Base-by-base conservation (phyloP, 2,888 invertebrate species). In the Rhamphomyia laevipes region DNA sequence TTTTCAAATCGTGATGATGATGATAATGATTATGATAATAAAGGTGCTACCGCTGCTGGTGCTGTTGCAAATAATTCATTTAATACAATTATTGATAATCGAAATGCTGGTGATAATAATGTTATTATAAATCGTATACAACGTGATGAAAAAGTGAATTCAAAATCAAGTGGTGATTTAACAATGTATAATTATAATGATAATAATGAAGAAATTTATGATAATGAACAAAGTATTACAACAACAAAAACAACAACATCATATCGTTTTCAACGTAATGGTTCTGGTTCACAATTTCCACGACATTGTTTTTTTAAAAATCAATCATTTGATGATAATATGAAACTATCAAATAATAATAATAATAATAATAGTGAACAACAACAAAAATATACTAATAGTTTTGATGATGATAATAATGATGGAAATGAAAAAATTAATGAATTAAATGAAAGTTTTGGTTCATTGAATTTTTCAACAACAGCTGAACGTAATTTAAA, bases 201-300 rank as follows among this genome's bases (percentile, higher is more conserved):
- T 21, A 35, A 51, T 12, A 47, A 49, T 13, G 37, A 44, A 3
- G 13, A 58, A 55, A 7, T 61, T 3, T 62, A 59, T 23, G 47
- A 66, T 13, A 58, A 57, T 7, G 56, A 57, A 46, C 54, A 55
- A 21, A 51, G 52, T 5, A 42, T n/a, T n/a, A n/a, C n/a, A 50
- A 43, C 12, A 54, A 50, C 2, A 51, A 57, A 38, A 52, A 27
- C 0, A 56, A 52, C 11, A 51, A 50, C 17, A 27, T 7, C 58
- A 1, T 62, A 62, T 51, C 60, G 64, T 16, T 70, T 70, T 54
- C 64, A 64, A 51, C 64, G 66, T 5, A 64, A 66, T 44, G 64
- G 64, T n/a, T 69, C 68, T 2, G 67, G 67, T 0, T 71, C 70
- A 0, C 69, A 71, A 51, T 71, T 71, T 51, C 61, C 65, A 1